A percentile compares a stretch with the other conserved stretches of the same genome.
phyloP scores from a whole-genome alignment of 1,140 invertebrate species.

The Centruroides vittatus region DNA sequence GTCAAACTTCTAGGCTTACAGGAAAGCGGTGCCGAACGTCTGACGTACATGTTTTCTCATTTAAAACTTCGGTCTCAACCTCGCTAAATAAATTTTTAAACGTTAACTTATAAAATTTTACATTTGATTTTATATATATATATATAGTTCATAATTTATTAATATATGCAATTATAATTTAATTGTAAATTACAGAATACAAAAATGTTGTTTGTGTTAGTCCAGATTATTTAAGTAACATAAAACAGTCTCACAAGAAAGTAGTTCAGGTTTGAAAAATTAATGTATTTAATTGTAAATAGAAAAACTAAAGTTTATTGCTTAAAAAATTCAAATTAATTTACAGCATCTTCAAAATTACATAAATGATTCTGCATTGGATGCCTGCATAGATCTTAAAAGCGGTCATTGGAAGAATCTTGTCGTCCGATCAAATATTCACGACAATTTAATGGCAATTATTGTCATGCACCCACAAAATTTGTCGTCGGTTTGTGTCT shows the following conservation, averaged over 20 bases:
- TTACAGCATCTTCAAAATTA: slow-evolving; percentile 18
- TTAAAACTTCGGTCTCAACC: too few species aligned
- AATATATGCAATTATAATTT: not conserved
- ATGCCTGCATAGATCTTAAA: slow-evolving; percentile 25
- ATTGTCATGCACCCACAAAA: slow-evolving; percentile 47
- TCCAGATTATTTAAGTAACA: slow-evolving; percentile 26
- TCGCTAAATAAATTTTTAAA: slow-evolving; percentile 14
- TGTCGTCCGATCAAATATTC: slow-evolving; percentile 49
- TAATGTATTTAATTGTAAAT: not conserved
- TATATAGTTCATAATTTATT: too few species aligned
- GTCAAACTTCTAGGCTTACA: too few species aligned
- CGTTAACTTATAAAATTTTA: too few species aligned
- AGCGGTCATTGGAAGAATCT: slow-evolving; percentile 78
- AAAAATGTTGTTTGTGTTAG: slow-evolving; percentile 25
- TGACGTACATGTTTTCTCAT: too few species aligned
- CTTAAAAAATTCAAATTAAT: too few species aligned
- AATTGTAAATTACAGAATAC: not conserved
- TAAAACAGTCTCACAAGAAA: slow-evolving; percentile 26
- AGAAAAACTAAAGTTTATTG: too few species aligned
- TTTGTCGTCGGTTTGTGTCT: slow-evolving; percentile 31
- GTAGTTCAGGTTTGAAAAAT: slow-evolving; percentile 23
- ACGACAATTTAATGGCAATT: slow-evolving; percentile 60
- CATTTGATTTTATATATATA: too few species aligned
- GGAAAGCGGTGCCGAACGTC: too few species aligned
- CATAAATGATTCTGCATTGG: slow-evolving; percentile 10